Percentiles rank a stretch among this genome's conserved stretches.
phyloP scores from a whole-genome alignment of 2,797 vertebrate genomes.

The Esox masquinongy region DNA sequence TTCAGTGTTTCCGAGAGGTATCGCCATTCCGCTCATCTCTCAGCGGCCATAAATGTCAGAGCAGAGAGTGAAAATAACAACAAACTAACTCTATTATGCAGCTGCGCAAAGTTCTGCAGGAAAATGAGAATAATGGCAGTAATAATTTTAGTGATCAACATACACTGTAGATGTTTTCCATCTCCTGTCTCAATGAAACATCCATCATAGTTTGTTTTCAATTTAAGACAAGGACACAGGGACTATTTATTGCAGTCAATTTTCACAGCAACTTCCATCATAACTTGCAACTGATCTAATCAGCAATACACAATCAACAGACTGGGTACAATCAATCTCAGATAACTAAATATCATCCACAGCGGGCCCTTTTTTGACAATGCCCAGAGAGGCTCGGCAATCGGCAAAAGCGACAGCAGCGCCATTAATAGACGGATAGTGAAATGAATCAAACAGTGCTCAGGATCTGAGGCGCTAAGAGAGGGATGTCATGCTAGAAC shows the following conservation, averaged over 20 bases:
- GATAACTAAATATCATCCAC: conserved; percentile 3
- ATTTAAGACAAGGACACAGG: background rate
- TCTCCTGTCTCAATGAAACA: background rate
- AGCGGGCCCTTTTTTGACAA: background rate
- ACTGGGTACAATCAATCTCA: background rate
- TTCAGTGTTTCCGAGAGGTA: background rate
- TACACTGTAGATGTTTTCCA: background rate
- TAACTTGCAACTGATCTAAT: background rate
- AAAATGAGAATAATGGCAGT: background rate
- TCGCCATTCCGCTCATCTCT: background rate
- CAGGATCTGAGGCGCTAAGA: background rate
- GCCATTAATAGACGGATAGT: background rate
- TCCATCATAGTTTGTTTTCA: background rate
- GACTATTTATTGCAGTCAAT: background rate
- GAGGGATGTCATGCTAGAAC: conserved; percentile 1
- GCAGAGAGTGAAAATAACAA: background rate
- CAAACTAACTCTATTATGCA: conserved; percentile 11
- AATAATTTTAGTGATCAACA: background rate
- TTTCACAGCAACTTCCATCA: background rate
- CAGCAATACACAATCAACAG: background rate
- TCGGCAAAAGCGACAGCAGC: background rate
- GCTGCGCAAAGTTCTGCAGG: background rate
- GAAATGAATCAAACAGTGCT: background rate
- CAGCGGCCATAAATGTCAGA: background rate
- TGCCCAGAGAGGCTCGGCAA: background rate